phyloP scores from a whole-genome alignment of 2,113 vertebrate species.

The Piaya cayana region DNA sequence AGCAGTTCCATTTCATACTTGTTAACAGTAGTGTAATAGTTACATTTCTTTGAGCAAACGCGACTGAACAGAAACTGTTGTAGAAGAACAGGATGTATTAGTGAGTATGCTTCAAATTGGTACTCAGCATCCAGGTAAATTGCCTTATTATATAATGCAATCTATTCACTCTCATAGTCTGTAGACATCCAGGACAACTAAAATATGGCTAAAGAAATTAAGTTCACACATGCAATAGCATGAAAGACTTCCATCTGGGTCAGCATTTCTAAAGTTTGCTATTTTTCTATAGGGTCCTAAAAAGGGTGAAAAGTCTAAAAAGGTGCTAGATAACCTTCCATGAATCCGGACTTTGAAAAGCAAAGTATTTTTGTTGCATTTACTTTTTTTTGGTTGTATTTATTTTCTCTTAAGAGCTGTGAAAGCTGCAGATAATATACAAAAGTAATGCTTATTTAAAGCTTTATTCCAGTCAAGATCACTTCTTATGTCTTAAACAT shows the following conservation, averaged over 20 bases:
- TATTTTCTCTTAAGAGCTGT: neutral
- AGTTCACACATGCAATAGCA: neutral
- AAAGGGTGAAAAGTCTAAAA: neutral
- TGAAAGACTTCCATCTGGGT: neutral
- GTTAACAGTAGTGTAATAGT: constrained; percentile 52
- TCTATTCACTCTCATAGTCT: neutral
- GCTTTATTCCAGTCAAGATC: neutral
- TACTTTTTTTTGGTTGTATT: neutral
- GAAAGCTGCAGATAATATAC: neutral
- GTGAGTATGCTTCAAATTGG: neutral
- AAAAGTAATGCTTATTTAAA: neutral
- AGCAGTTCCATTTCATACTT: constrained; percentile 50
- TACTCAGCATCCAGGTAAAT: neutral
- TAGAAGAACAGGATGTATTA: neutral
- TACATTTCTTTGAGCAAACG: constrained; percentile 56
- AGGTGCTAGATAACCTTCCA: neutral
- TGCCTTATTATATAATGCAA: neutral
- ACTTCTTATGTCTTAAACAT: neutral
- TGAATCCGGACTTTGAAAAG: neutral
- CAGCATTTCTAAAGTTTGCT: neutral
- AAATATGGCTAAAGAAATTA: neutral
- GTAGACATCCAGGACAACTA: neutral
- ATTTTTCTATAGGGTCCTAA: neutral
- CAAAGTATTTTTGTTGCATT: neutral
- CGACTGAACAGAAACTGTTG: constrained; percentile 64